Conservation (phyloP, 2,113 vertebrate genomes). For the Corythoichthys intestinalis region DNA sequence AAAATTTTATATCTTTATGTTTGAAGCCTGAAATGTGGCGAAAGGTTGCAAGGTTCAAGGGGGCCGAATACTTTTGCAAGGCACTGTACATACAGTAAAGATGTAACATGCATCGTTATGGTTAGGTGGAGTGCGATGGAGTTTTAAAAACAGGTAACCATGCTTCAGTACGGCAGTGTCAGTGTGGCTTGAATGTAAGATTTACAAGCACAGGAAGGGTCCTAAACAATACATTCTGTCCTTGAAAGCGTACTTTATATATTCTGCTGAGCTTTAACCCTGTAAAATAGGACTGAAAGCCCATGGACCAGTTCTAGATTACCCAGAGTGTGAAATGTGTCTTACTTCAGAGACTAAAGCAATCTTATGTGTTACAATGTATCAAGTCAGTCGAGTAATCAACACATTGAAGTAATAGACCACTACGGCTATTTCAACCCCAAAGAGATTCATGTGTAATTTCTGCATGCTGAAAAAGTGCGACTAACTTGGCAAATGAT, state of each 20-base stretch:
- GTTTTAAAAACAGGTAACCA: neutral
- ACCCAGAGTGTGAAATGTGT: neutral
- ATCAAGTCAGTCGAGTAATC: neutral
- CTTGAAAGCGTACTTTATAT: neutral
- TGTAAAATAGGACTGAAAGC: neutral
- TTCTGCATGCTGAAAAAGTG: constrained; percentile 4
- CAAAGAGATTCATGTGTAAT: neutral
- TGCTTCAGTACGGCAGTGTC: neutral
- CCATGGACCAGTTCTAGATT: neutral
- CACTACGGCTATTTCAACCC: neutral
- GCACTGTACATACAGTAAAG: too few relatives aligned
- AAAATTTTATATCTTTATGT: too few relatives aligned
- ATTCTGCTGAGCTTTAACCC: neutral
- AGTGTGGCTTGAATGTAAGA: neutral
- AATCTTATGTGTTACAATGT: neutral
- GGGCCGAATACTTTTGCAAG: too few relatives aligned
- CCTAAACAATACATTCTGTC: neutral
- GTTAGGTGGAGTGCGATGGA: neutral
- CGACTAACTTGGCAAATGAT: neutral
- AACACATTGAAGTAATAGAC: neutral
- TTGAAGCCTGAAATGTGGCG: too few relatives aligned
- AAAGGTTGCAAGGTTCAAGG: too few relatives aligned
- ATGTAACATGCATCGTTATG: neutral
- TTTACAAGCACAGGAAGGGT: neutral
- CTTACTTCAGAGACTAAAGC: neutral